Conservation (phyloP, 2,797 vertebrate species). For the Vespertilio murinus region DNA sequence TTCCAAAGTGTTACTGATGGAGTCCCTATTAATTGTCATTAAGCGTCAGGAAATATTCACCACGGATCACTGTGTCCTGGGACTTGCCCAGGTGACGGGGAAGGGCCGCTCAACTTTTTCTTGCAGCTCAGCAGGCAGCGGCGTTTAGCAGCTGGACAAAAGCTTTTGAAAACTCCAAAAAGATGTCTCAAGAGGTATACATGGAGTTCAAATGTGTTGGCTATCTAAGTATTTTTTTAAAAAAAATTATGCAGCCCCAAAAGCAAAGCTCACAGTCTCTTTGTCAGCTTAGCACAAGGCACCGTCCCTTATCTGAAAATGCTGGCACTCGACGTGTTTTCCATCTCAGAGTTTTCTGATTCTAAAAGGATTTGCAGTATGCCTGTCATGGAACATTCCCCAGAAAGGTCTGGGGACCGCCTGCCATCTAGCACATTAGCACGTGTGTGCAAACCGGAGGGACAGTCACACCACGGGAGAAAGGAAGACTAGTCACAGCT, state of each 20-base stretch:
- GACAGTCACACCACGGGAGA: background rate
- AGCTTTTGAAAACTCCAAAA: conserved; percentile 16
- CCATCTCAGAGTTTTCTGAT: conserved; percentile 11
- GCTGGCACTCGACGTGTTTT: background rate
- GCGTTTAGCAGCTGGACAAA: background rate
- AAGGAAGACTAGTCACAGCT: conserved; percentile 7
- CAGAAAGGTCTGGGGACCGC: background rate
- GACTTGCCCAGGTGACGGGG: background rate
- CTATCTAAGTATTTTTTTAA: conserved; percentile 18
- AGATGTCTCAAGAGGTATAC: background rate
- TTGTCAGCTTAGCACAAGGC: background rate
- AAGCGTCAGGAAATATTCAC: background rate
- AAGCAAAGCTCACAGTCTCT: conserved; percentile 20
- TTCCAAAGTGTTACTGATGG: background rate
- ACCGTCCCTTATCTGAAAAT: background rate
- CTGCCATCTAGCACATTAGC: background rate
- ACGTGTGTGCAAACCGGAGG: background rate
- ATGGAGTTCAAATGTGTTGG: background rate
- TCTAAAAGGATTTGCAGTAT: background rate
- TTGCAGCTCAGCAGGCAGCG: background rate
- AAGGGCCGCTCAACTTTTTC: background rate
- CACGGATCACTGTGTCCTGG: background rate
- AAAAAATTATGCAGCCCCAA: background rate
- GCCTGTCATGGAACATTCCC: background rate
- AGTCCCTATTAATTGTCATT: background rate